phyloP scores from a whole-genome alignment of 2,113 vertebrate genomes.

The Nipponia nippon region DNA sequence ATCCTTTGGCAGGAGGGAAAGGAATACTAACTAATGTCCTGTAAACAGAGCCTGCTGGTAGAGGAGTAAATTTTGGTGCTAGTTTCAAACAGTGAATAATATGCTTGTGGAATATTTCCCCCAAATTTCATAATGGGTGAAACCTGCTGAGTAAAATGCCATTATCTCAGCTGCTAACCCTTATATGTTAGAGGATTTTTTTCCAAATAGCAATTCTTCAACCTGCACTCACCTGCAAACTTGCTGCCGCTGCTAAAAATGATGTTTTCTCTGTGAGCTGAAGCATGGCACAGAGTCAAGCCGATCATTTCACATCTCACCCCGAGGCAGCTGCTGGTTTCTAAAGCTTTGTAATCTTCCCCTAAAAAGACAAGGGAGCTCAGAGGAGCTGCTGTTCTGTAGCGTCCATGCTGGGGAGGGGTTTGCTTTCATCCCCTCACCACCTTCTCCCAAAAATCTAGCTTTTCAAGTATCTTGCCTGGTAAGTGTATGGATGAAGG shows the following conservation, averaged over 20 bases:
- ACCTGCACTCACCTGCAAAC: not conserved
- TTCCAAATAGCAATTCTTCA: not conserved
- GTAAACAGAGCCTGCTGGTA: not conserved
- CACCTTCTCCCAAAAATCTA: not conserved
- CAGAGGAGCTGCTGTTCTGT: not conserved
- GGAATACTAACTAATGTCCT: not conserved
- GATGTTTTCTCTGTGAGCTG: not conserved
- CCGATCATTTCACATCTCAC: not conserved
- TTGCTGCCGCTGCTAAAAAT: not conserved
- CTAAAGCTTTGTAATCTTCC: not conserved
- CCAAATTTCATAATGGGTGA: not conserved
- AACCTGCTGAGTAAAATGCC: not conserved
- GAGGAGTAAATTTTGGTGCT: not conserved
- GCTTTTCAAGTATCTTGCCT: not conserved
- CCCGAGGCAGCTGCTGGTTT: not conserved
- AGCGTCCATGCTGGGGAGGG: not conserved
- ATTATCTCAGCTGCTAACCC: not conserved
- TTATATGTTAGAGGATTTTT: not conserved
- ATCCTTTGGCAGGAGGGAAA: not conserved
- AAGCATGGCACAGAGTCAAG: not conserved
- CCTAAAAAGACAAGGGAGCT: not conserved
- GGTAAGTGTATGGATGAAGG: fast-evolving
- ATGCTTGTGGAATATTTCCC: not conserved
- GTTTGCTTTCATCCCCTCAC: not conserved
- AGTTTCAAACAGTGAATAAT: not conserved